phyloP scores from a whole-genome alignment of 2,113 vertebrate species.

The Thermophis baileyi region DNA sequence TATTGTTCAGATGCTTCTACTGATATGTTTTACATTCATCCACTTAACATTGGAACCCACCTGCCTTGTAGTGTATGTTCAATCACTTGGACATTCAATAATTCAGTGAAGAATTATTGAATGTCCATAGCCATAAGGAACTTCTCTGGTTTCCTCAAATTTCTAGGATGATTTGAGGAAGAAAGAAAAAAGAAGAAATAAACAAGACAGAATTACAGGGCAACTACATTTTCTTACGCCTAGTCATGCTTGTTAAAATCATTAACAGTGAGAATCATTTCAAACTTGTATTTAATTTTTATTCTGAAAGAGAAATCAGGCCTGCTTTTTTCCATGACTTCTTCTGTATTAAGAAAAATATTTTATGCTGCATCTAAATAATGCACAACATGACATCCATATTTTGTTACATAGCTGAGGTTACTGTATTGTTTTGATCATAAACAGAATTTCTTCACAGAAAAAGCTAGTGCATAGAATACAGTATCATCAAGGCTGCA shows the following conservation, averaged over 20 bases:
- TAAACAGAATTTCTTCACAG: background rate
- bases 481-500: background rate
- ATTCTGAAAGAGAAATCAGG: background rate
- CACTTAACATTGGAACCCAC: too few relatives aligned
- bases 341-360: background rate
- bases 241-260: background rate
- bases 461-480: background rate
- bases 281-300: fast-evolving
- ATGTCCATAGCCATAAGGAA: too few relatives aligned
- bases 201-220: background rate
- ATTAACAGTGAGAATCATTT: background rate
- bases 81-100: too few relatives aligned
- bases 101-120: too few relatives aligned
- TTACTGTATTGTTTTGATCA: background rate
- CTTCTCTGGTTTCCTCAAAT: too few relatives aligned
- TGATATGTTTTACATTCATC: too few relatives aligned
- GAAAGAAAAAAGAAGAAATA: too few relatives aligned
- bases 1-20: too few relatives aligned
- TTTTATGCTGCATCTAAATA: background rate
- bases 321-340: constrained; percentile 31
- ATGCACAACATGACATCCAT: background rate
- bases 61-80: too few relatives aligned
- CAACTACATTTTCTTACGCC: background rate
- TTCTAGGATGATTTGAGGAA: too few relatives aligned
- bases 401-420: background rate